These are phyloP conservation scores for Chrysochloris asiatica DNA, from an alignment of 2,113 vertebrate species.

Conservation along the genomic window DNA sequence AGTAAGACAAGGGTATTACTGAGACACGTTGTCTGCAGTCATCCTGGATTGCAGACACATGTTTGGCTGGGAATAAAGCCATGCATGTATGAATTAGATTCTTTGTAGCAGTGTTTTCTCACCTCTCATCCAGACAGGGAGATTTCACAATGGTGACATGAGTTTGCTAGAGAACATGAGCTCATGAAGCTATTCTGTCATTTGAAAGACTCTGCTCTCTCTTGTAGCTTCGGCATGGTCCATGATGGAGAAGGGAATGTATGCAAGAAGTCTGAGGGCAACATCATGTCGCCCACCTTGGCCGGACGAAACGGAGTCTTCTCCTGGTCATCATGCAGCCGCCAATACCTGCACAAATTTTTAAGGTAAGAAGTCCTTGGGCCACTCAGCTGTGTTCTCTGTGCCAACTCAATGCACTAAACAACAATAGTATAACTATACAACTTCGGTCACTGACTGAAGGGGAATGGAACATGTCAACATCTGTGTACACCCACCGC, in stretches of 20 bases:
- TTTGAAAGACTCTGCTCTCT: neutral
- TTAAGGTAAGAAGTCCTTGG: conserved; percentile 84
- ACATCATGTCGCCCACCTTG: conserved; percentile 94
- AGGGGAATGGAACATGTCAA: neutral
- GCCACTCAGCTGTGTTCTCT: fast-evolving
- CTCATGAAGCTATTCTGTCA: too few species aligned
- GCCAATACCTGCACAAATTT: conserved; percentile 92
- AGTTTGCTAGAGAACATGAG: fast-evolving
- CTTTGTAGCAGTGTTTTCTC: too few species aligned
- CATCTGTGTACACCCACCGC: neutral
- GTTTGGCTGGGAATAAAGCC: too few species aligned
- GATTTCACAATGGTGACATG: fast-evolving
- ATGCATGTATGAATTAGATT: too few species aligned
- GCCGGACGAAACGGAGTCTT: conserved; percentile 93
- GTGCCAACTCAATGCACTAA: fast-evolving
- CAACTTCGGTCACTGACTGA: neutral
- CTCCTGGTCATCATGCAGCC: conserved; percentile 94
- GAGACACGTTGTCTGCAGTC: too few species aligned
- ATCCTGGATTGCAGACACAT: too few species aligned
- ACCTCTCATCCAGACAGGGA: too few species aligned
- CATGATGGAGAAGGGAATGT: conserved; percentile 94
- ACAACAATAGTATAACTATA: too few species aligned
- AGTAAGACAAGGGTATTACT: too few species aligned
- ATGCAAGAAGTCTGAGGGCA: conserved; percentile 93
- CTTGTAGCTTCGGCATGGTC: conserved; percentile 92